A percentile compares a stretch with the other conserved stretches of the same genome.
phyloP scores from a whole-genome alignment of 2,113 vertebrate genomes.

The Petromus typicus region DNA sequence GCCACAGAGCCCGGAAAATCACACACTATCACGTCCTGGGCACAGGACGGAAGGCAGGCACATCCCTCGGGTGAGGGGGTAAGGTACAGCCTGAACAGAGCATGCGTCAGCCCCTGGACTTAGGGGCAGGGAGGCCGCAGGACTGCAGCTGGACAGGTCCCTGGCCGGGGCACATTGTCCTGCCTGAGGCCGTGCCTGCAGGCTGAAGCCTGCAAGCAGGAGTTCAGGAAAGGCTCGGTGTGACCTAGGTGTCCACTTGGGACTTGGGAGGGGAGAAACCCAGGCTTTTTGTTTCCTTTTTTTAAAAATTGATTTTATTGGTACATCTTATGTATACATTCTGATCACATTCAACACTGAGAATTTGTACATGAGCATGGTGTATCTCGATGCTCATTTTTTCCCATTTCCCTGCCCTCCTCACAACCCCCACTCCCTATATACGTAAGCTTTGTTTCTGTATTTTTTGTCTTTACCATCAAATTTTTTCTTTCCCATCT shows the following conservation, averaged over 20 bases:
- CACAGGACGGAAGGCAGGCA: not conserved
- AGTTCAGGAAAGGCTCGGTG: not conserved
- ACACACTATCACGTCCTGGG: no score
- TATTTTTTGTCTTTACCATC: no score
- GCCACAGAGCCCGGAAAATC: not conserved
- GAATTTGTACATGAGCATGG: no score
- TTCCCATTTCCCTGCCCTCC: no score
- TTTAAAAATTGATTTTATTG: no score
- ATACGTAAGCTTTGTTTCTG: no score
- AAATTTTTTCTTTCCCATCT: no score
- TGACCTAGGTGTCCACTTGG: no score
- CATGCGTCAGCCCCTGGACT: not conserved
- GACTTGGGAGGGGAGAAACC: rapidly evolving
- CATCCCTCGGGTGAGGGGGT: rapidly evolving
- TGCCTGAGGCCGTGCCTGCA: rapidly evolving
- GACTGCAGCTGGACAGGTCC: not conserved
- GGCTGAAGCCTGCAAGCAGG: not conserved
- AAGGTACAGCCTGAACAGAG: not conserved
- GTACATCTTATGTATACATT: no score
- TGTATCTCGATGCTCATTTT: no score
- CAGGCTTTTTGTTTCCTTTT: not conserved
- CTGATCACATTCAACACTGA: no score
- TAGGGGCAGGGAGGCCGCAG: not conserved
- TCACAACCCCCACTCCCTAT: no score
- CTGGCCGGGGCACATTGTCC: not conserved